A percentile compares a stretch with the other conserved stretches of the same genome.
phyloP scores from a whole-genome alignment of 2,888 invertebrate genomes.

The Merodon equestris region DNA sequence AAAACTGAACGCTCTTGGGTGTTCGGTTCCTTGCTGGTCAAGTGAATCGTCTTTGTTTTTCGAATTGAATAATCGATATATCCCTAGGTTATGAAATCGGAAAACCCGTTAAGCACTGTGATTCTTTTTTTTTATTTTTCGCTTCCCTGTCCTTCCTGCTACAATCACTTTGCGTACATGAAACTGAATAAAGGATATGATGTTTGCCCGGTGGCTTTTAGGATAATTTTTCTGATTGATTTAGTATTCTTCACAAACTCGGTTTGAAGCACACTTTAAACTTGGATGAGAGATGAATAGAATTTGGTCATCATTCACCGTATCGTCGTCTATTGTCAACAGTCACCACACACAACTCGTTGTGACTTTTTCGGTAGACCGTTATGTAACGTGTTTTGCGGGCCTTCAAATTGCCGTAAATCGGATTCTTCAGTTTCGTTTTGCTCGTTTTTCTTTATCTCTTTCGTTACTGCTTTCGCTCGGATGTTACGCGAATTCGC shows the following conservation, averaged over 20 bases:
- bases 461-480: no score
- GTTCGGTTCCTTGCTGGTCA: no score
- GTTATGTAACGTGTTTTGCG: slow-evolving; percentile 68
- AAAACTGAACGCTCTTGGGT: not conserved
- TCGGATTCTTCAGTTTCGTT: slow-evolving; percentile 52
- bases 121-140: no score
- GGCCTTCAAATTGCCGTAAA: slow-evolving; percentile 64
- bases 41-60: slow-evolving; percentile 1
- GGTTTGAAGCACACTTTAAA: slow-evolving; percentile 33
- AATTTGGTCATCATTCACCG: slow-evolving; percentile 57
- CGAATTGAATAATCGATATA: slow-evolving; percentile 41
- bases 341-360: slow-evolving; percentile 59
- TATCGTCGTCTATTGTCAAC: slow-evolving; percentile 62
- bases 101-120: not conserved
- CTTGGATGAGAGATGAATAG: slow-evolving; percentile 28
- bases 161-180: not conserved
- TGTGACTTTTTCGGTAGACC: slow-evolving; percentile 61
- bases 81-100: slow-evolving; percentile 55
- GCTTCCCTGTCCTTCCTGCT: not conserved
- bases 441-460: slow-evolving; percentile 22
- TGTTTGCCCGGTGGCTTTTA: no score
- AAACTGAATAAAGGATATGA: no score
- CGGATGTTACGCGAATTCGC: no score
- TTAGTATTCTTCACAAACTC: slow-evolving; percentile 22
- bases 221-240: not conserved